Evolutionary conservation across 2,888 invertebrate species (phyloP), one percentile per base, ranked within the genome.

Genomic region (Drosophila paracracens): DNA sequence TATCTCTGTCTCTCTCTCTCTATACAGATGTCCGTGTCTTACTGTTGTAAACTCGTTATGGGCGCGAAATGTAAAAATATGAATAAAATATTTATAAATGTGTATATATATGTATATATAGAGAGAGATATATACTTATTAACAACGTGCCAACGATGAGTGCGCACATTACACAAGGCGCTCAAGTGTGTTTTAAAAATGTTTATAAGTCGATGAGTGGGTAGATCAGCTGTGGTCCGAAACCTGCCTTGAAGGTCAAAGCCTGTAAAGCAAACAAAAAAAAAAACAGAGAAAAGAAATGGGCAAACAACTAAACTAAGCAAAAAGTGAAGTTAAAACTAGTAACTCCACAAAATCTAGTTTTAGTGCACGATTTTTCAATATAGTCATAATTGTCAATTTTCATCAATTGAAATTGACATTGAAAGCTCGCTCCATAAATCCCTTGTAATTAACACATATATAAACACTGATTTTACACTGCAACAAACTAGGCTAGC

Each of bases 81-180:
- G 10, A 62, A 71, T 59, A 54, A 43, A 50, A 46, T 68, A 61
- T 31, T 31, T 40, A 60, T 27, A 52, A 29, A 58, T 18, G 52
- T 59, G 56, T 67, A 40, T 40, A 40, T 40, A 54, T 63, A 56
- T 54, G 43, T 25, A 25, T 33, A 25, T 33, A 25, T 18, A 25
- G 8, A n/a, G 16, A 31, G 18, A n/a, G 40, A 31, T 16, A 46
- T 57, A 31, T 18, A 46, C 2, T 21, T 58, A 25, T 52, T 69
- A 79, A 85, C 82, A 88, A 70, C 83, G 81, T 75, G 85, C 82
- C 81, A 85, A 40, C 83, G 75, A 88, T 85, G 84, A 85, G 88
- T 88, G 84, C 76, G 88, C 84, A 85, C 79, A 84, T 84, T 88
- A 83, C 84, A 83, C 79, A 81, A 74, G 76, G 79, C 71, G 61